Evolutionary conservation across 1,140 invertebrate genomes (phyloP), one percentile per base, ranked within the genome.

Genomic region (Megathymus violae): DNA sequence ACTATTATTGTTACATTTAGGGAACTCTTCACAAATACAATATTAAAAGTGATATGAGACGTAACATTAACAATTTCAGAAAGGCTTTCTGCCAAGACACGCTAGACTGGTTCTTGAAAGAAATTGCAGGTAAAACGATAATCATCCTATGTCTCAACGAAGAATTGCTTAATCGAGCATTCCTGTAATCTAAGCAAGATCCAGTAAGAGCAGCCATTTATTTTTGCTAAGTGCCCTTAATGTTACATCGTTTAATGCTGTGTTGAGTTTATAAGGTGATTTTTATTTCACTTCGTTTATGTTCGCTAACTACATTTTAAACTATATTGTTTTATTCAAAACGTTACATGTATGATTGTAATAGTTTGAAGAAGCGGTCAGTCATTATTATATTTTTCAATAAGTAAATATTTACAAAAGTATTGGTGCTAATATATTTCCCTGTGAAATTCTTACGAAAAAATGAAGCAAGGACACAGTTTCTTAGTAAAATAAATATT

Each of bases 81-180:
- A 59, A 47, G 54, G 43, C 54, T 59, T 59, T 47, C 41, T 59
- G 54, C 54, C 51, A 47, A 59, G 54, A 59, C 15, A 59, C 54
- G 54, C 54, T 47, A 59, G 54, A 59, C 54, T 59, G 54, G 54
- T 44, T 58, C 54, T 58, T 25, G 46, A 59, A 59, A 59, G 54
- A 59, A 27, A 59, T 59, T 58, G 54, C 54, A 58, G 54, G 54
- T 58, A 58, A 58, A 58, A 58, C 54, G 54, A 58, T 58, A 58
- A 58, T 58, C 54, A 58, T 58, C 54, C 54, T 40, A 58, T 58
- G 54, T 58, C 54, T 58, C 54, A 41, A 15, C 54, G 40, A 46
- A 4, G 54, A 59, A 59, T 59, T 59, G 54, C 41, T 59, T 59
- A 59, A 59, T 59, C 54, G 54, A 59, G 54, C 54, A 27, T 59